Base-by-base conservation (phyloP, 2,113 vertebrate genomes). In the Nycticorax nycticorax region DNA sequence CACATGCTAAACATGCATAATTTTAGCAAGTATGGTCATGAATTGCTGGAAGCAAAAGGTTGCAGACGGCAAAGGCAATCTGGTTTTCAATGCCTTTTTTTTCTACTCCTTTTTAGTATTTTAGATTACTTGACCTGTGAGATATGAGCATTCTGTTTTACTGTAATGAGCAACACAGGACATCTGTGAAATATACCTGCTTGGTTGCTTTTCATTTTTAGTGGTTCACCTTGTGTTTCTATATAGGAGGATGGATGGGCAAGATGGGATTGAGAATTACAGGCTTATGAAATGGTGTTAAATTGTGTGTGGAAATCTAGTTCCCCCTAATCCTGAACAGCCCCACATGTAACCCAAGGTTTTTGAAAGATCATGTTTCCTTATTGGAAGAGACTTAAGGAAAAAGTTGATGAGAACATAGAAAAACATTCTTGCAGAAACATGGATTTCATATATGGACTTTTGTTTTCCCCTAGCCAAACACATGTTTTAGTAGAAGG, bases 1-100 rank as follows among this genome's bases (percentile, higher is more conserved):
- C 41, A 93, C 80, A 72, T 81, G 60, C 73, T 95, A 91, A 94
- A 92, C 43, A 78, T 24, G 83, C 18, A 71, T 89, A 91, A 93
- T 91, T 95, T 95, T 95, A 92, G 68, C 47, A 64, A 78, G 35
- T 63, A 16, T 35, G 75, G 68, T 83, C 68, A 77, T 91, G 88
- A 93, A 91, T 89, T 92, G n/a, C 86, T 89, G 64, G 17, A 14
- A 85, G 59, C 43, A 83, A 67, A 33, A 35, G 43, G 27, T 84
- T 91, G 72, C 13, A 89, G 56, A 26, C 11, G 68, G 33, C 0
- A 2, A 92, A 75, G 15, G 19, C 79, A 90, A 75, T 95, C 60
- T 88, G 56, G 3, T 71, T 93, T 83, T 92, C 67, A 83, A 2
- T 50, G 52, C 22, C 14, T 56, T 41, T 88, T 88, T 90, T 75